Evolutionary conservation across 2,888 invertebrate genomes (phyloP).

Genomic region (Myopa testacea): DNA sequence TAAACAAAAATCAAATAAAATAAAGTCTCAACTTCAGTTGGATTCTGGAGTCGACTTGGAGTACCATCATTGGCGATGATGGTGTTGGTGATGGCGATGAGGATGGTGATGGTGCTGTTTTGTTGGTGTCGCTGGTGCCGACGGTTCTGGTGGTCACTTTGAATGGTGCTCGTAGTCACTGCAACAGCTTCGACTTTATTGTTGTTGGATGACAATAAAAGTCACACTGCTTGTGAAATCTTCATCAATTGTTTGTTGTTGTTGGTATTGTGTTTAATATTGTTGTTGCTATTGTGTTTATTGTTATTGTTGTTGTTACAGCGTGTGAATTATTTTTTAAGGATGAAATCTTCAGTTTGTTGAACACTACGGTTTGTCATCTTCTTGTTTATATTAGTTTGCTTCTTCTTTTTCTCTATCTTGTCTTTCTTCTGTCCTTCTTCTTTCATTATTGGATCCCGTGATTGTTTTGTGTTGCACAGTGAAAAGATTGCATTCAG

Average conservation of each 20-base stretch:
- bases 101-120: background rate
- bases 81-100: background rate
- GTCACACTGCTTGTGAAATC: slow-evolving; percentile 32
- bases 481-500: too few species aligned
- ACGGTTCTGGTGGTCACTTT: background rate
- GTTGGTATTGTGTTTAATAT: background rate
- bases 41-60: too few species aligned
- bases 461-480: too few species aligned
- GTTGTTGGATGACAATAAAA: slow-evolving; percentile 44
- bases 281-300: background rate
- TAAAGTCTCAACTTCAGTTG: background rate
- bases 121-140: background rate
- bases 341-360: background rate
- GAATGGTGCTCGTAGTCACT: background rate
- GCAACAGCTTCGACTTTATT: background rate
- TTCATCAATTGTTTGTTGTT: slow-evolving; percentile 34
- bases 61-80: background rate
- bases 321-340: slow-evolving; percentile 41
- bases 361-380: too few species aligned
- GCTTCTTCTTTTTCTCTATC: too few species aligned
- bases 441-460: too few species aligned
- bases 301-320: slow-evolving; percentile 17
- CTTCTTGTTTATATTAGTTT: too few species aligned
- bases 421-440: too few species aligned
- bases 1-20: background rate